Conservation (phyloP, 2,113 vertebrate genomes). For the Syngnathoides biaculeatus region DNA sequence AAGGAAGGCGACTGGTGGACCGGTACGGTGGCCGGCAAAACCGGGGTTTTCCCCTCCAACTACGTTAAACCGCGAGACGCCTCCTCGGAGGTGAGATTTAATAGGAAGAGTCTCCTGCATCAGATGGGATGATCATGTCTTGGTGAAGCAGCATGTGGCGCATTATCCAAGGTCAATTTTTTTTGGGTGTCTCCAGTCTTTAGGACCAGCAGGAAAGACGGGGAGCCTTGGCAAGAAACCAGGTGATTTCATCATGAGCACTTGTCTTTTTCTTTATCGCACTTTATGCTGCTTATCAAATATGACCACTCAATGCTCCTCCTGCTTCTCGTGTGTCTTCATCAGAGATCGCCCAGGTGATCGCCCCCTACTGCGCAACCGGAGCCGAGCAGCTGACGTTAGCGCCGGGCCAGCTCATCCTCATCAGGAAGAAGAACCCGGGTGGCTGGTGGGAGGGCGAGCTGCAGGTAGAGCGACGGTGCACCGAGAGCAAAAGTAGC, state of each 20-base stretch:
- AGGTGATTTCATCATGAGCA: constrained; percentile 71
- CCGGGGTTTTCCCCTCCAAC: constrained; percentile 97
- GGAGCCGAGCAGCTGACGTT: constrained; percentile 94
- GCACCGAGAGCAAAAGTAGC: neutral
- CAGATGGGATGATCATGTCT: neutral
- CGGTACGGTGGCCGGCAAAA: constrained; percentile 85
- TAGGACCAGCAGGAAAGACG: constrained; percentile 89
- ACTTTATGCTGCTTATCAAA: neutral
- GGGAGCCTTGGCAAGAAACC: constrained; percentile 98
- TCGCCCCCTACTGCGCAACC: constrained; percentile 91
- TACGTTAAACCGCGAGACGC: constrained; percentile 96
- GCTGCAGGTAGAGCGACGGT: constrained; percentile 79
- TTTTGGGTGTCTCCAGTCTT: constrained; percentile 70
- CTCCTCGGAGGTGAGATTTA: constrained; percentile 80
- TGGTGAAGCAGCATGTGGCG: neutral
- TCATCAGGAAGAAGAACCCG: constrained; percentile 97
- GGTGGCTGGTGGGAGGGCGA: constrained; percentile 99
- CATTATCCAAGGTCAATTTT: neutral
- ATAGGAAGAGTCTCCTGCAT: neutral
- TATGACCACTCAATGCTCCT: neutral
- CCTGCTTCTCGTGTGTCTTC: neutral
- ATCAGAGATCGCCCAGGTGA: constrained; percentile 96
- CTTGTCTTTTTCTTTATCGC: neutral
- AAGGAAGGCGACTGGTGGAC: constrained; percentile 99
- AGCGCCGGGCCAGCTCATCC: constrained; percentile 93